Evolutionary conservation across 2,888 invertebrate genomes (phyloP).

Genomic region (Stratiomys singularior): DNA sequence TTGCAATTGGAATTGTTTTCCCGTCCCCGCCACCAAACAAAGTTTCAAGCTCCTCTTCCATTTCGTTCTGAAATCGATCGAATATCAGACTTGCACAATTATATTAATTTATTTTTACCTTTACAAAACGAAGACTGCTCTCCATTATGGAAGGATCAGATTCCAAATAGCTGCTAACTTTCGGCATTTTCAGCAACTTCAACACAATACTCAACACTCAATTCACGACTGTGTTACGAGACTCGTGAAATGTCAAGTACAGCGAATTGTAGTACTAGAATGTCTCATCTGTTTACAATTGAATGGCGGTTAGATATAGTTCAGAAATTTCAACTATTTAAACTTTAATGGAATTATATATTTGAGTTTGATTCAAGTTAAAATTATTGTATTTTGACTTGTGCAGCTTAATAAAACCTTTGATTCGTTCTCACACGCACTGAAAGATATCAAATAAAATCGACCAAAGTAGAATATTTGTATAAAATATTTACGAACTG

Average conservation of each 20-base stretch:
- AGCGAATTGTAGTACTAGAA: too few relatives aligned
- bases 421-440: too few relatives aligned
- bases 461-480: too few relatives aligned
- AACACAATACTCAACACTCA: background rate
- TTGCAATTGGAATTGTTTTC: background rate
- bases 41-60: constrained; percentile 72
- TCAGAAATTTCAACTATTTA: too few relatives aligned
- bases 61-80: constrained; percentile 66
- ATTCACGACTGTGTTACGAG: background rate
- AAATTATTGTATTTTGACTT: too few relatives aligned
- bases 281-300: too few relatives aligned
- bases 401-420: too few relatives aligned
- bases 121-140: constrained; percentile 67
- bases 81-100: background rate
- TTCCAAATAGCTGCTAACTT: constrained; percentile 70
- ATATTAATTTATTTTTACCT: constrained; percentile 59
- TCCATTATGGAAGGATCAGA: constrained; percentile 72
- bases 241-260: too few relatives aligned
- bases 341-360: too few relatives aligned
- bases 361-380: too few relatives aligned
- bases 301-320: too few relatives aligned
- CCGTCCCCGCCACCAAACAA: constrained; percentile 62
- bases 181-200: constrained; percentile 61
- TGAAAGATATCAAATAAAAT: too few relatives aligned
- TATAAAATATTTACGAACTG: background rate